Percentiles rank a stretch among this genome's conserved stretches.
Evolutionary conservation across 2,888 invertebrate genomes (phyloP).

Genomic region (Timandra comae): DNA sequence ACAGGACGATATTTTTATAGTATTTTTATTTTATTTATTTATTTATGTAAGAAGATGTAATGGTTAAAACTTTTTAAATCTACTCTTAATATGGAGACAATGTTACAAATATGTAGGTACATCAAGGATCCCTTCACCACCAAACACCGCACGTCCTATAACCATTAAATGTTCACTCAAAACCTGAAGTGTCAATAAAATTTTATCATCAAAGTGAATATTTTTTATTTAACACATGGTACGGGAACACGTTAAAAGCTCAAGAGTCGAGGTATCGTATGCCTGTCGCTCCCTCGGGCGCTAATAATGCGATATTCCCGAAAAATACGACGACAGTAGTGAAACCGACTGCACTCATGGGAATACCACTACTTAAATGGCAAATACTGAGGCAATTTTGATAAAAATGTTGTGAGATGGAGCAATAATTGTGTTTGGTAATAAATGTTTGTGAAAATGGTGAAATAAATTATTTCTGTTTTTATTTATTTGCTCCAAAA

Average conservation of each 20-base stretch:
- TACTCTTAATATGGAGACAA: too few species aligned
- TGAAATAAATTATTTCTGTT: too few species aligned
- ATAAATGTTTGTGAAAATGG: too few species aligned
- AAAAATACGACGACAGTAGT: conserved; percentile 33
- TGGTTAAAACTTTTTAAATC: too few species aligned
- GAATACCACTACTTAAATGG: conserved; percentile 25
- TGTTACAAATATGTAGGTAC: too few species aligned
- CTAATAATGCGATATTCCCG: conserved; percentile 31
- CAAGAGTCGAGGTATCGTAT: conserved; percentile 25
- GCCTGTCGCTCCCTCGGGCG: conserved; percentile 25
- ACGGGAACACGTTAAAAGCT: conserved; percentile 28
- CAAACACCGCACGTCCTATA: not conserved
- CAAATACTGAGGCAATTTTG: conserved; percentile 8
- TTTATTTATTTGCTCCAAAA: too few species aligned
- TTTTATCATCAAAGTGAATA: conserved; percentile 10
- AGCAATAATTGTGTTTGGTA: too few species aligned
- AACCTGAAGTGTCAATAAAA: conserved; percentile 10
- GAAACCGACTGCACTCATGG: conserved; percentile 22
- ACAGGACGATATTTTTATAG: too few species aligned
- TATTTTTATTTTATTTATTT: too few species aligned
- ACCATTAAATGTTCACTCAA: conserved; percentile 3
- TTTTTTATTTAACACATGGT: conserved; percentile 20
- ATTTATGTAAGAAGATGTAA: too few species aligned
- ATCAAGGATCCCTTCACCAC: too few species aligned
- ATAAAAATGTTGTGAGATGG: too few species aligned